A percentile compares a stretch with the other conserved stretches of the same genome.
Conservation (phyloP, 2,113 vertebrate genomes). For the Trinectes maculatus region DNA sequence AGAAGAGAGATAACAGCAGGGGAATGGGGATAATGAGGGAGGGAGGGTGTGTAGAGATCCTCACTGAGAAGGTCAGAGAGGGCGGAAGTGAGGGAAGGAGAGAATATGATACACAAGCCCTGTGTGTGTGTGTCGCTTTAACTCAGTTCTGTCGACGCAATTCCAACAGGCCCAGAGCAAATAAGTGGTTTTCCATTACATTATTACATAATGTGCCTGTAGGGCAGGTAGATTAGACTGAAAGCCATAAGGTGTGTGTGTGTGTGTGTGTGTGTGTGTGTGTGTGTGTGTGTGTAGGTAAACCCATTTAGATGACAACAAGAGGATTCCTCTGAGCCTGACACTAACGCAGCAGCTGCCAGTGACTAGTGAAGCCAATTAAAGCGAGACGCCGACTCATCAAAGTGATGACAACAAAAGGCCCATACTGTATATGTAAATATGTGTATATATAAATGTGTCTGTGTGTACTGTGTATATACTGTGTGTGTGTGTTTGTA, state of each 20-base stretch:
- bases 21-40: too few species aligned
- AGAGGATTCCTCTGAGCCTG: conserved; percentile 11
- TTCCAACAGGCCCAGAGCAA: not conserved
- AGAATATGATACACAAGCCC: not conserved
- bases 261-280: not conserved
- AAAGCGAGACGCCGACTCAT: conserved; percentile 25
- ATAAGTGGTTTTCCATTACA: conserved; percentile 8
- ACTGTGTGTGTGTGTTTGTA: too few species aligned
- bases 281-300: not conserved
- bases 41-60: not conserved
- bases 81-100: too few species aligned
- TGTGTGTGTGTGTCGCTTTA: too few species aligned
- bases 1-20: not conserved
- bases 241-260: not conserved
- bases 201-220: not conserved
- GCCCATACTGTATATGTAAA: too few species aligned
- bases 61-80: not conserved
- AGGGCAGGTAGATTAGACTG: not conserved
- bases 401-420: too few species aligned
- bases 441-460: too few species aligned
- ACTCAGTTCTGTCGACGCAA: too few species aligned
- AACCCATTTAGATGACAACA: conserved; percentile 9
- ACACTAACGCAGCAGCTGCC: conserved; percentile 24
- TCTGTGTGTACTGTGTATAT: too few species aligned
- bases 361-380: conserved; percentile 31